Conservation (phyloP, 1,140 invertebrate genomes). For the Riptortus pedestris region DNA sequence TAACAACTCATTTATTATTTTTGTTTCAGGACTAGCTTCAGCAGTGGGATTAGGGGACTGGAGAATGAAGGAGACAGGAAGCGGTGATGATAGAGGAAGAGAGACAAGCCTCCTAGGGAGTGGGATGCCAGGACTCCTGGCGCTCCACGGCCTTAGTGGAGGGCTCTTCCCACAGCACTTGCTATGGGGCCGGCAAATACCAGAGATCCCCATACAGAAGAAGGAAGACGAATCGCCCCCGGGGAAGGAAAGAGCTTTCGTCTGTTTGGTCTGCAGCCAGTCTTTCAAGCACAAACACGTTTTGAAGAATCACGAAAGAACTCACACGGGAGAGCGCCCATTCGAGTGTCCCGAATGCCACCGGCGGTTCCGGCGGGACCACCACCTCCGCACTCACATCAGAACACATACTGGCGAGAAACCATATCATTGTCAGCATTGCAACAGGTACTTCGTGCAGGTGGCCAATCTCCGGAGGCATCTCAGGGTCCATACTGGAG, state of each 20-base stretch:
- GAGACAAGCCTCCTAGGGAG: neutral
- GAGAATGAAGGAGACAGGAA: conserved; percentile 24
- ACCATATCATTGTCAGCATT: conserved; percentile 83
- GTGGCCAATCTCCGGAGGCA: conserved; percentile 89
- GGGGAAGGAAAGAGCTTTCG: conserved; percentile 69
- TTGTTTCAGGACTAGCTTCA: conserved; percentile 25
- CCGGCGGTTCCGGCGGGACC: conserved; percentile 91
- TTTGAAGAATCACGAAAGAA: conserved; percentile 89
- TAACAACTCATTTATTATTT: neutral
- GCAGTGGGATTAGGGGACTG: conserved; percentile 16
- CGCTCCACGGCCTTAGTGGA: neutral
- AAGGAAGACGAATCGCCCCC: conserved; percentile 31
- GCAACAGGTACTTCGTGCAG: conserved; percentile 84
- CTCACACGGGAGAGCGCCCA: conserved; percentile 92
- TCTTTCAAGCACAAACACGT: conserved; percentile 92
- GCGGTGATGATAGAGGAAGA: conserved; percentile 16
- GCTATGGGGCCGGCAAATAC: conserved; percentile 28
- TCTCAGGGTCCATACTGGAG: conserved; percentile 87
- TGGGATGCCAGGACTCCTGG: conserved; percentile 7
- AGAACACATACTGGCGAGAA: conserved; percentile 86
- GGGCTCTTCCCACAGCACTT: conserved; percentile 26
- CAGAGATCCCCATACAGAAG: conserved; percentile 13
- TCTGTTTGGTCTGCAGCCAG: conserved; percentile 72
- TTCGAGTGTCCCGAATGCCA: conserved; percentile 91
- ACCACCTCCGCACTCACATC: conserved; percentile 89